These are phyloP conservation scores for Andrena dorsata DNA, from an alignment of 2,888 invertebrate genomes.

Conservation along the genomic window DNA sequence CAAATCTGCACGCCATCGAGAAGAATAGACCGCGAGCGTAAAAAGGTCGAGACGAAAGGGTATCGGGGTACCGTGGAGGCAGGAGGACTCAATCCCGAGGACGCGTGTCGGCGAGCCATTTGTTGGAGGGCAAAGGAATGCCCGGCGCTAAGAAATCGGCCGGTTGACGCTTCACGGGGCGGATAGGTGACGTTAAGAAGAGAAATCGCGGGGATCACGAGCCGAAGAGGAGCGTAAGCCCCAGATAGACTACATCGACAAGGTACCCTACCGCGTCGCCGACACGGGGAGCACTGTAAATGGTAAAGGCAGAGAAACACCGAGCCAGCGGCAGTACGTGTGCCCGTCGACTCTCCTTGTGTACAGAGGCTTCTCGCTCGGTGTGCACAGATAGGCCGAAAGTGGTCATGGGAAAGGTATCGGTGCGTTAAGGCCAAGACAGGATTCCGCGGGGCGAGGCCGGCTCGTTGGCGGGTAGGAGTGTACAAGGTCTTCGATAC, in stretches of 20 bases:
- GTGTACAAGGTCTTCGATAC: slow-evolving; percentile 85
- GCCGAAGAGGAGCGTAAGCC: slow-evolving; percentile 29
- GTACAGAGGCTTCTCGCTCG: slow-evolving; percentile 16
- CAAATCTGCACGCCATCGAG: slow-evolving; percentile 1
- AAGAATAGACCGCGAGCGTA: slow-evolving; percentile 4
- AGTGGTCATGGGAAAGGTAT: slow-evolving; percentile 80
- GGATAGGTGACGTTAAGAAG: slow-evolving; percentile 69
- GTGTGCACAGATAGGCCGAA: slow-evolving; percentile 74
- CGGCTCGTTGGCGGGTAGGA: slow-evolving; percentile 83
- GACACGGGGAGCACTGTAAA: slow-evolving; percentile 74
- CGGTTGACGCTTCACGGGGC: slow-evolving; percentile 65
- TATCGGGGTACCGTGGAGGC: slow-evolving; percentile 13
- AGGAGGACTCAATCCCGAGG: slow-evolving; percentile 58
- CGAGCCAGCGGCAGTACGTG: slow-evolving; percentile 18
- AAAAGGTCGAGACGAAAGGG: slow-evolving; percentile 19
- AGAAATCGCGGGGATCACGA: slow-evolving; percentile 69
- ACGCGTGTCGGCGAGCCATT: slow-evolving; percentile 67
- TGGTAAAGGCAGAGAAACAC: slow-evolving; percentile 68
- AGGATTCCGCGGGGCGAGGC: slow-evolving; percentile 82
- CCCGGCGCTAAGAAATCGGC: slow-evolving; percentile 68
- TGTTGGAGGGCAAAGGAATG: slow-evolving; percentile 58
- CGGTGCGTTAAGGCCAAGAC: slow-evolving; percentile 81
- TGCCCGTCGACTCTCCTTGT: slow-evolving; percentile 16
- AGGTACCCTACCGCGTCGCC: slow-evolving; percentile 74
- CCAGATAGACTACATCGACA: slow-evolving; percentile 73